These are phyloP conservation scores for Noturus placidus DNA, from an alignment of 2,113 vertebrate species.

Conservation along the genomic window DNA sequence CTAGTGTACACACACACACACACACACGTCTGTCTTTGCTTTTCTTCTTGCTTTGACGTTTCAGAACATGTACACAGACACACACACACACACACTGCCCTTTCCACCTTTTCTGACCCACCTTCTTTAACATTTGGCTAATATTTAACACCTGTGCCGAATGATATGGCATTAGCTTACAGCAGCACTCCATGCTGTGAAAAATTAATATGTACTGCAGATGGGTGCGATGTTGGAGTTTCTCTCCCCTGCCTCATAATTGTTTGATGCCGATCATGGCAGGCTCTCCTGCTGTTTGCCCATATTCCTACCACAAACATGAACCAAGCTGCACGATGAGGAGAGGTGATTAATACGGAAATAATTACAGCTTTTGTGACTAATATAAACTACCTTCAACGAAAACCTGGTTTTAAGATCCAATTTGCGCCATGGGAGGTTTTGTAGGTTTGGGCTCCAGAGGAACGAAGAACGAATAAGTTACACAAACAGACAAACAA, in stretches of 20 bases:
- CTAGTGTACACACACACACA: no score
- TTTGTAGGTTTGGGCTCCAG: background rate
- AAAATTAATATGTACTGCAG: constrained; percentile 60
- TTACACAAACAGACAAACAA: background rate
- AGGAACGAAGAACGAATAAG: background rate
- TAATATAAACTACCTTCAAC: constrained; percentile 38
- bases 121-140: constrained; percentile 35
- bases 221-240: constrained; percentile 38
- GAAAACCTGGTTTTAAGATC: constrained; percentile 42
- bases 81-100: background rate
- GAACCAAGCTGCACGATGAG: constrained; percentile 40
- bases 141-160: constrained; percentile 26
- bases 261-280: constrained; percentile 56
- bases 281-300: constrained; percentile 47
- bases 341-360: constrained; percentile 44
- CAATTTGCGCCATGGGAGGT: constrained; percentile 26
- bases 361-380: constrained; percentile 45
- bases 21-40: background rate
- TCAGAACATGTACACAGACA: background rate
- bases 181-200: constrained; percentile 52
- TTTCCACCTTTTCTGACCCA: constrained; percentile 20
- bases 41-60: background rate
- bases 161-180: constrained; percentile 23
- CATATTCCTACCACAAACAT: constrained; percentile 52
- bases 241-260: constrained; percentile 55